Conservation (phyloP, 2,888 invertebrate genomes). For the Apodemia duryi region DNA sequence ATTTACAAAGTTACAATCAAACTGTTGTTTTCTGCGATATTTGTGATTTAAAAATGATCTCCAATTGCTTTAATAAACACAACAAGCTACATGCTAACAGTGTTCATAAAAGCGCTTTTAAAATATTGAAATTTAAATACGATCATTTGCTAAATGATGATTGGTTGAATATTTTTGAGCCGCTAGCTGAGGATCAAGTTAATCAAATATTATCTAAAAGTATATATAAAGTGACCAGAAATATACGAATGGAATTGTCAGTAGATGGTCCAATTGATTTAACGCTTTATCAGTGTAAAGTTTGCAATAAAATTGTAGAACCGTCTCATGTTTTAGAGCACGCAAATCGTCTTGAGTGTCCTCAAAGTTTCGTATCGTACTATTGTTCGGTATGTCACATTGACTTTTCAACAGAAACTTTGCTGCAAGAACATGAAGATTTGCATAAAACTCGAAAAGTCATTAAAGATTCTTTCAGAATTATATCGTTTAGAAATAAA, state of each 20-base stretch:
- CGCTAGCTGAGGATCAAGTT: conserved; percentile 37
- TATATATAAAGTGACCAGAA: conserved; percentile 37
- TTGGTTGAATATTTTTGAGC: conserved; percentile 45
- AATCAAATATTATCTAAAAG: conserved; percentile 40
- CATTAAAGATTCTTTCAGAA: conserved; percentile 25
- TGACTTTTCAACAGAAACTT: conserved; percentile 23
- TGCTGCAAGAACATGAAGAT: conserved; percentile 29
- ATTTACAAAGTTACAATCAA: conserved; percentile 32
- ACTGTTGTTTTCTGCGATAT: conserved; percentile 38
- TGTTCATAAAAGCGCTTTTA: conserved; percentile 35
- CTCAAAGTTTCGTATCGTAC: conserved; percentile 10
- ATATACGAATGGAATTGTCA: conserved; percentile 37
- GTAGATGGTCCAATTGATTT: conserved; percentile 39
- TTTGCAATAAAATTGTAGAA: conserved; percentile 35
- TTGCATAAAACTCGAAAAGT: conserved; percentile 29
- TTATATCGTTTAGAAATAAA: conserved; percentile 34
- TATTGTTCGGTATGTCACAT: conserved; percentile 27
- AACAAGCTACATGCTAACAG: conserved; percentile 27
- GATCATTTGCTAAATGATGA: conserved; percentile 36
- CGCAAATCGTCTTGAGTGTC: conserved; percentile 25
- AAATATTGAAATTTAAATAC: conserved; percentile 42
- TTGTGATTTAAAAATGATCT: conserved; percentile 46
- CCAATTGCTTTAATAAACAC: conserved; percentile 40
- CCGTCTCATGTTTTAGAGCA: conserved; percentile 28
- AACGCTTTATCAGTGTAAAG: conserved; percentile 41